Evolutionary conservation across 2,888 invertebrate genomes (phyloP).

Genomic region (Caenorhabditis sp.): DNA sequence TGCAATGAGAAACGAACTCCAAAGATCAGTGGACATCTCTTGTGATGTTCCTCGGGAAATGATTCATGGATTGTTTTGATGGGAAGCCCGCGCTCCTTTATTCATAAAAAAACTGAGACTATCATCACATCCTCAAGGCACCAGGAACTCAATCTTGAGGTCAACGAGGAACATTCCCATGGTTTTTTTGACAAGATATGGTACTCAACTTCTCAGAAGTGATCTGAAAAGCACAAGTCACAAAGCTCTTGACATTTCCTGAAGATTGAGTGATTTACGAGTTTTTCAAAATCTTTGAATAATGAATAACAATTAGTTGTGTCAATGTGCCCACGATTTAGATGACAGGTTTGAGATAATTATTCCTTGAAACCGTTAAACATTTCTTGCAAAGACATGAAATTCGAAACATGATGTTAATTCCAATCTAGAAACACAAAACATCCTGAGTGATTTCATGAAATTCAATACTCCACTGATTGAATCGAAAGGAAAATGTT

Average conservation of each 20-base stretch:
- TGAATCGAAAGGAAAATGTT: background rate
- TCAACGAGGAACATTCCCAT: too few species aligned
- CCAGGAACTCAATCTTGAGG: background rate
- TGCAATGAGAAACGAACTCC: background rate
- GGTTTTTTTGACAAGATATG: too few species aligned
- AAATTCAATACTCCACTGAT: background rate
- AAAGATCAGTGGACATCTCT: background rate
- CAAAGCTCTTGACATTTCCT: background rate
- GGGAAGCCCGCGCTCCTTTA: background rate
- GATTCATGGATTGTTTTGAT: conserved; percentile 4
- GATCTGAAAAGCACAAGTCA: background rate
- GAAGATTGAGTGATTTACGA: background rate
- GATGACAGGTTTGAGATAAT: background rate
- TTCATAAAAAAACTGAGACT: conserved; percentile 4
- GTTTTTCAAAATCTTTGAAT: background rate
- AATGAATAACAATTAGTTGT: background rate
- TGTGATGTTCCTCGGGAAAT: background rate
- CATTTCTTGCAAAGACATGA: too few species aligned
- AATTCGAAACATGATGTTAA: background rate
- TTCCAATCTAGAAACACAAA: background rate
- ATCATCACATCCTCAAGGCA: background rate
- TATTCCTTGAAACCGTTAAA: too few species aligned
- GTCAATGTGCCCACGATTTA: conserved; percentile 1
- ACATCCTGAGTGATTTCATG: background rate
- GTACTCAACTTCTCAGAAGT: too few species aligned